These are phyloP conservation scores for Lycophotia porphyrea DNA, from an alignment of 2,888 invertebrate genomes.

Conservation along the genomic window DNA sequence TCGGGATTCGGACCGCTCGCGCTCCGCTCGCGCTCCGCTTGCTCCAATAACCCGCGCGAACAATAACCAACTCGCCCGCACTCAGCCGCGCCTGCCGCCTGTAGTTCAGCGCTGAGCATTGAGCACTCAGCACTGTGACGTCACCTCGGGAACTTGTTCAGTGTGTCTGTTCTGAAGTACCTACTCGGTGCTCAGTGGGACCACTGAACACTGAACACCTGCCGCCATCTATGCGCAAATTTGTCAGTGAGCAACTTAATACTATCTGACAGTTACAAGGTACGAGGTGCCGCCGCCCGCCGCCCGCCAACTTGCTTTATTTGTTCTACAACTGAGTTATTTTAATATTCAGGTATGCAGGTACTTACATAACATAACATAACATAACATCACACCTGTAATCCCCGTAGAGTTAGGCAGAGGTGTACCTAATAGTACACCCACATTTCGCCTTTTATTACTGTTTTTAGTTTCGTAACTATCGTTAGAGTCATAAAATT, in stretches of 20 bases:
- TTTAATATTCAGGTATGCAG: too few species aligned
- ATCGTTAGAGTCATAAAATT: not conserved
- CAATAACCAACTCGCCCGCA: conserved; percentile 3
- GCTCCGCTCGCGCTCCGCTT: too few species aligned
- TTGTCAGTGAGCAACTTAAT: conserved; percentile 23
- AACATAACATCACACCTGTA: too few species aligned
- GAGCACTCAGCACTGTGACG: conserved; percentile 27
- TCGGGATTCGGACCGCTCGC: not conserved
- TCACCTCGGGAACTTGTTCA: conserved; percentile 30
- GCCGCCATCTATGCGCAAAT: conserved; percentile 40
- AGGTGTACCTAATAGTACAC: too few species aligned
- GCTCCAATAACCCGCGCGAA: conserved; percentile 6
- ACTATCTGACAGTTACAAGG: conserved; percentile 4
- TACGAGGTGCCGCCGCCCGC: not conserved
- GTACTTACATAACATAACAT: too few species aligned
- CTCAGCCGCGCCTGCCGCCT: not conserved
- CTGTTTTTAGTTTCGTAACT: not conserved
- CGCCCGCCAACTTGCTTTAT: not conserved
- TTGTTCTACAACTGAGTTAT: not conserved
- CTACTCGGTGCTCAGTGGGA: not conserved
- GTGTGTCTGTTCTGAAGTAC: not conserved
- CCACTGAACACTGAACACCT: conserved; percentile 13
- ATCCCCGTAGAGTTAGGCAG: too few species aligned
- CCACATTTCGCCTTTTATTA: too few species aligned
- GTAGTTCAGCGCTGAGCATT: conserved; percentile 6